Percentiles rank a stretch among this genome's conserved stretches.
Evolutionary conservation across 2,797 vertebrate species (phyloP).

Genomic region (Acipenser transmontanus): DNA sequence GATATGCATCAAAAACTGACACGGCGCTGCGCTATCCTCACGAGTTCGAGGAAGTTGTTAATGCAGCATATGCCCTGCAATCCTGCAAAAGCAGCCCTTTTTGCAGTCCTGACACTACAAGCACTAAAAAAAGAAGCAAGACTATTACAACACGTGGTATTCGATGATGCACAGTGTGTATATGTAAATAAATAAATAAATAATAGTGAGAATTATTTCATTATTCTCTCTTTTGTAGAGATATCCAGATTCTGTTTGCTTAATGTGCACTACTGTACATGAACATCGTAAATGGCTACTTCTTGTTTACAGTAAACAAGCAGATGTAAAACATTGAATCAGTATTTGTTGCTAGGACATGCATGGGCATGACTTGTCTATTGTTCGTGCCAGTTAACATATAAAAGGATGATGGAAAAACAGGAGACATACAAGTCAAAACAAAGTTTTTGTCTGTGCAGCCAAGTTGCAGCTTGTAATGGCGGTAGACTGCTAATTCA

Average conservation of each 20-base stretch:
- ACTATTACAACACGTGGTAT: too few relatives aligned
- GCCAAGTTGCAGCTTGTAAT: slow-evolving; percentile 4
- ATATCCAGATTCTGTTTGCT: background rate
- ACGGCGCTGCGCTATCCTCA: background rate
- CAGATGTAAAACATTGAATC: background rate
- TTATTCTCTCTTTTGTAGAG: too few relatives aligned
- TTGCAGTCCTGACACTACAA: background rate
- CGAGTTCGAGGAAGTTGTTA: background rate
- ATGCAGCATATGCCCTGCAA: background rate
- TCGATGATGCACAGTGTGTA: too few relatives aligned
- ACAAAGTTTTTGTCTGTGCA: slow-evolving; percentile 3
- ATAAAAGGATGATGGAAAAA: slow-evolving; percentile 6
- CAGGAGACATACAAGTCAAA: slow-evolving; percentile 6
- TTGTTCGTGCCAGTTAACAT: slow-evolving; percentile 6
- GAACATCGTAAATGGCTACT: background rate
- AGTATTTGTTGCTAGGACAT: background rate
- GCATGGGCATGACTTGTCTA: background rate
- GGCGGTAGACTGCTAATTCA: slow-evolving; percentile 17
- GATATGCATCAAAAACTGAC: background rate
- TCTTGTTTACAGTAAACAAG: slow-evolving; percentile 1
- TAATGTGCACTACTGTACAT: background rate
- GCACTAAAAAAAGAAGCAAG: background rate
- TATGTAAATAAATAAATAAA: too few relatives aligned
- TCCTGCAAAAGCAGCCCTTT: background rate
- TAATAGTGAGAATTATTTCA: too few relatives aligned